These are phyloP conservation scores for Atherix ibis DNA, from an alignment of 2,888 invertebrate species.

Conservation along the genomic window DNA sequence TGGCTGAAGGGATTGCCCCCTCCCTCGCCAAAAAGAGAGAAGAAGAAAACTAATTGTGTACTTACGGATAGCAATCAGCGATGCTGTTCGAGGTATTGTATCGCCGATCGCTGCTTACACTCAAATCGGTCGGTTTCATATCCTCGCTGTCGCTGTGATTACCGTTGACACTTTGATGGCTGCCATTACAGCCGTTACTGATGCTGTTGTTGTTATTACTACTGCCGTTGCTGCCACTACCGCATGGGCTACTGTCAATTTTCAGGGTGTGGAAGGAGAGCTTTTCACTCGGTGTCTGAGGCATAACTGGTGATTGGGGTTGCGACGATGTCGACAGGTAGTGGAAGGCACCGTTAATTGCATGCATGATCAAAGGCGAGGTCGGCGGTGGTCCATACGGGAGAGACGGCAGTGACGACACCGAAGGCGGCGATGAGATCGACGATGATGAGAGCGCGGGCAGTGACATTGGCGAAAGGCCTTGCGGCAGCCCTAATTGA, in stretches of 20 bases:
- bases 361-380: conserved; percentile 32
- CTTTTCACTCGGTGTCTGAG: conserved; percentile 22
- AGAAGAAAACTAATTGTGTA: too few species aligned
- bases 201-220: too few species aligned
- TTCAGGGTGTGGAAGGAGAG: conserved; percentile 28
- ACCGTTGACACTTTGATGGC: too few species aligned
- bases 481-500: conserved; percentile 21
- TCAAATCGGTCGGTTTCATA: conserved; percentile 52
- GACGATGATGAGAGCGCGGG: conserved; percentile 6
- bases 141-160: conserved; percentile 40
- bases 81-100: conserved; percentile 7
- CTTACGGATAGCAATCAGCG: conserved; percentile 33
- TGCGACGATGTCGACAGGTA: conserved; percentile 27
- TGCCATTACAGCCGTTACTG: too few species aligned
- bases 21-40: too few species aligned
- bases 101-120: conserved; percentile 27
- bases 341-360: conserved; percentile 30
- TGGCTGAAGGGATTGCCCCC: too few species aligned
- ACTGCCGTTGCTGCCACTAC: too few species aligned
- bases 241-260: conserved; percentile 25
- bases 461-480: conserved; percentile 11
- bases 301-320: conserved; percentile 27
- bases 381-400: conserved; percentile 29
- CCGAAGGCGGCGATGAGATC: conserved; percentile 15
- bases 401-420: conserved; percentile 24